Base-by-base conservation (phyloP, 2,113 vertebrate genomes). In the Eleginops maclovinus region DNA sequence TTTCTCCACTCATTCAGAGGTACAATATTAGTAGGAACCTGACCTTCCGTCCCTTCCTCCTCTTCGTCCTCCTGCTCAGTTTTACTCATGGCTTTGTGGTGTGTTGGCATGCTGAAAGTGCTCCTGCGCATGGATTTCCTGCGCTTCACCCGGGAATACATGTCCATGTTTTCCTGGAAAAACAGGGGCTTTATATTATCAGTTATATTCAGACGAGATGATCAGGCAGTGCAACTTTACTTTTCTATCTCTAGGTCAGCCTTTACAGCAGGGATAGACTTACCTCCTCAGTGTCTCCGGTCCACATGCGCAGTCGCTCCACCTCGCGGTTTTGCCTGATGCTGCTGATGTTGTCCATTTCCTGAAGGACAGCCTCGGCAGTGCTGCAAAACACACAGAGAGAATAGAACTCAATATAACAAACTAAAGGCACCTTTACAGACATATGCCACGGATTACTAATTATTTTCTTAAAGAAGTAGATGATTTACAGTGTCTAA, bases 321-420 rank as follows among this genome's bases (percentile, higher is more conserved):
- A 99, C 97, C 90, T 99, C 98, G 19, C 97, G 96, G 61, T 96
- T 98, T 86, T 98, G 95, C 79, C 98, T 93, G 89, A 97, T 99
- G 93, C 97, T 99, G 81, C 94, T 95, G 94, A 99, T 99, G 89
- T 99, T 99, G 93, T 99, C 98, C 98, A 99, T 99, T 93, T 99
- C 98, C 89, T 99, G 98, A 1, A 99, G 95, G 55, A 99, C 98
- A 72, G 98, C 98, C 92, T 99, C 98, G 9, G 98, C 98, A 87
- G 98, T 99, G 89, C 98, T 99, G 54, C 43, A 15, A 15, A 14
- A 62, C 1, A 60, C 19, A 54, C 19, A 59, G 16, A 63, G 9
- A 46, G 9, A 47, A 70, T 19, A 81, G 82, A 69, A 84, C n/a
- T 84, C 1, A 49, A 67, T 15, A 21, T 46, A 3, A 61, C 16